These are phyloP conservation scores for Petrocephalus sullivani DNA, from an alignment of 2,797 vertebrate species.

Conservation along the genomic window DNA sequence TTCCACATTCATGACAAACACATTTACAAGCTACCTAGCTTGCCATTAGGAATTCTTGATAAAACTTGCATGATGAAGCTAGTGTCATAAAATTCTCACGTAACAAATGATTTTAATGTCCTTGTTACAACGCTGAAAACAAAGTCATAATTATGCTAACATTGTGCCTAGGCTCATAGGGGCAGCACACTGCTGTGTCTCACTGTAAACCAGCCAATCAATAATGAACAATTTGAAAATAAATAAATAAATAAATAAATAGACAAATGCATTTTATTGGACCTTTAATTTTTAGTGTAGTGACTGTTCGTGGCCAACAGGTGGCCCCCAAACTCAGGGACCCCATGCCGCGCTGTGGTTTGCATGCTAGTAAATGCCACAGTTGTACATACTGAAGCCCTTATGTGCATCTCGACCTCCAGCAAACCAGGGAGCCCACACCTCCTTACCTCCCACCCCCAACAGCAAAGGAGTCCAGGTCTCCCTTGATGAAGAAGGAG, in stretches of 20 bases:
- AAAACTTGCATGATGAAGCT: background rate
- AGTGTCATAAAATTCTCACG: background rate
- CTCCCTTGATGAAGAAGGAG: constrained; percentile 75
- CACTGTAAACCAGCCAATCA: background rate
- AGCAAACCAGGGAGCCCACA: background rate
- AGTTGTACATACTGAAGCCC: background rate
- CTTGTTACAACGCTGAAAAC: background rate
- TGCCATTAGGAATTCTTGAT: background rate
- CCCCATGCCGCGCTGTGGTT: no score
- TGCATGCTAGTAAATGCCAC: no score
- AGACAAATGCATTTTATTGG: background rate
- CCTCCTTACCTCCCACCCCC: constrained; percentile 70
- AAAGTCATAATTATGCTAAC: background rate
- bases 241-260: no score
- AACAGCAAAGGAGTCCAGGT: constrained; percentile 69
- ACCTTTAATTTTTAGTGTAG: background rate
- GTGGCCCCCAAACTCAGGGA: background rate
- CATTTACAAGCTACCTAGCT: background rate
- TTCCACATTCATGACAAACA: background rate
- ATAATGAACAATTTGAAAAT: background rate
- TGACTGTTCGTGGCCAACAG: background rate
- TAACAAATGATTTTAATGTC: background rate
- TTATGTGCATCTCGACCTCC: background rate
- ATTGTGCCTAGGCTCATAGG: background rate
- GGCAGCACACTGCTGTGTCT: background rate